Evolutionary conservation across 92 coral and sea anemone genomes (phyloP).

Genomic region (Galaxea fascicularis): DNA sequence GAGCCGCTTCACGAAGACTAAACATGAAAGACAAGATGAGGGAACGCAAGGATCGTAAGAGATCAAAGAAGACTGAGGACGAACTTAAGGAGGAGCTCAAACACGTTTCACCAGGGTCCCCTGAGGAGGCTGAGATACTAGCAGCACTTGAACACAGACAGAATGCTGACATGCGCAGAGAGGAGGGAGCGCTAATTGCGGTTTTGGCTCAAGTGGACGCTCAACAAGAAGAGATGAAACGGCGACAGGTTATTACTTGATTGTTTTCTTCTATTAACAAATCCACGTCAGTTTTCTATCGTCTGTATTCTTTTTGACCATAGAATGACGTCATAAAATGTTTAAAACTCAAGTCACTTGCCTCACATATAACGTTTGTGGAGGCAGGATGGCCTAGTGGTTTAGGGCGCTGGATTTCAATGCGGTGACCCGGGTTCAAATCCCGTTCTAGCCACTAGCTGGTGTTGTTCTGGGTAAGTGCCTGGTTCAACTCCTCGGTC

Average conservation of each 20-base stretch:
- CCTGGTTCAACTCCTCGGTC: too few species aligned
- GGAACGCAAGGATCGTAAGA: conserved; percentile 83
- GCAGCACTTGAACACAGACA: conserved; percentile 74
- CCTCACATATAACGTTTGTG: too few species aligned
- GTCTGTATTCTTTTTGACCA: too few species aligned
- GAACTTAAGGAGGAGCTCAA: conserved; percentile 85
- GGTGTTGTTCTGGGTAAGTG: too few species aligned
- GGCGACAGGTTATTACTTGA: conserved; percentile 39
- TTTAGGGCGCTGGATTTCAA: too few species aligned
- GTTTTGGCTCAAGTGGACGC: conserved; percentile 78
- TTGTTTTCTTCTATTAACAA: too few species aligned
- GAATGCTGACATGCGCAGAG: conserved; percentile 76
- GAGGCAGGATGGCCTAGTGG: too few species aligned
- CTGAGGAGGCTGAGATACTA: conserved; percentile 81
- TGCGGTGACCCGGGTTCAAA: too few species aligned
- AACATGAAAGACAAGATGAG: conserved; percentile 94
- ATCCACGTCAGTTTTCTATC: too few species aligned
- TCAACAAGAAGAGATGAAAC: conserved; percentile 64
- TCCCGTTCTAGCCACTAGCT: too few species aligned
- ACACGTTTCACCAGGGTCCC: conserved; percentile 85
- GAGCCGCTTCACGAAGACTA: conserved; percentile 67
- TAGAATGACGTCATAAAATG: too few species aligned
- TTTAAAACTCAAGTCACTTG: too few species aligned
- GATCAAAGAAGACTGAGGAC: conserved; percentile 71
- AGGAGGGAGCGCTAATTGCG: conserved; percentile 63